Evolutionary conservation across 2,113 vertebrate species (phyloP), one percentile per base, ranked within the genome.

Genomic region (Carettochelys insculpta): DNA sequence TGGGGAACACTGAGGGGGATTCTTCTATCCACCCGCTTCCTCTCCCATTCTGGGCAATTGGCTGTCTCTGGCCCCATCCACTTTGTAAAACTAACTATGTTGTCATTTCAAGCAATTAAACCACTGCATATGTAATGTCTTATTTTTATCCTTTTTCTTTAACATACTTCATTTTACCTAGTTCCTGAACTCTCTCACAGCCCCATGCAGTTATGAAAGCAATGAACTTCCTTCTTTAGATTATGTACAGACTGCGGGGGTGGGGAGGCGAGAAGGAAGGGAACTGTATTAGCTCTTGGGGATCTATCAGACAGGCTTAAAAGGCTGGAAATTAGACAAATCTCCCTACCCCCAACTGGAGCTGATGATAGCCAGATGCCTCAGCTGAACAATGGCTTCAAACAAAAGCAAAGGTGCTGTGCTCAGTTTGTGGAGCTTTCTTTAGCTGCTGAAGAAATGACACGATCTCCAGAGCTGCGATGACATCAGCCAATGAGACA

Each of bases 351-450:
- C 25, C 11, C 20, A 9, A 24, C 0, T 25, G 29, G 6, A n/a
- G 11, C 45, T 81, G 58, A 48, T 7, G 29, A 34, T 68, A n/a
- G 50, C 11, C 87, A 78, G 78, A 41, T 45, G 47, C 3, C 77
- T 83, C 77, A 7, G 38, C 38, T 77, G 53, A 80, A n/a, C 16
- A 7, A 56, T 50, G 1, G 0, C 0, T 2, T 27, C 80, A 54
- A 76, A 53, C 29, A 22, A 86, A 47, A 89, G 9, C 34, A 76
- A 71, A 88, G 16, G 22, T 19, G 5, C 58, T 11, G 27, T 48
- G 12, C 5, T 1, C 4, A 27, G 58, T 34, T 27, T 68, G 3
- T 11, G 52, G 19, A n/a, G 31, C 12, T 20, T 12, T 83, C n/a
- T 87, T 56, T 0, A 0, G 61, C 38, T 81, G 51, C 68, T 84